A percentile compares a stretch with the other conserved stretches of the same genome.
Conservation (phyloP, 2,113 vertebrate genomes). For the Phrynosoma platyrhinos region DNA sequence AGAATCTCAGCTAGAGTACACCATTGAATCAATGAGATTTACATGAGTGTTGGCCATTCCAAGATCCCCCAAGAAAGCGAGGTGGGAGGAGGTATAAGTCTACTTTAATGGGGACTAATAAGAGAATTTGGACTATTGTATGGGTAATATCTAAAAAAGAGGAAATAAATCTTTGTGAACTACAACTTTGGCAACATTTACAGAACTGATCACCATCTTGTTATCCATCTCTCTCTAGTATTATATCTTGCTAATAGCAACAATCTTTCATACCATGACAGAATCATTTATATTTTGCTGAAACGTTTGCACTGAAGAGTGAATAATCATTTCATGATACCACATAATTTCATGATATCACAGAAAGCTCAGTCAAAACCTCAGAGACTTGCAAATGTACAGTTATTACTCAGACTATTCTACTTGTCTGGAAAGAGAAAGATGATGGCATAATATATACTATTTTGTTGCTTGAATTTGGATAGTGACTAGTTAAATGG, state of each 20-base stretch:
- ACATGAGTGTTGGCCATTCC: too few species aligned
- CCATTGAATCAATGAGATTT: too few species aligned
- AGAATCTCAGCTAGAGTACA: too few species aligned
- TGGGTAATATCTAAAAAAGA: neutral
- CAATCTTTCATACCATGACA: neutral
- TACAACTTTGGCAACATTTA: neutral
- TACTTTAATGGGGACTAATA: too few species aligned
- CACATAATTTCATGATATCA: neutral
- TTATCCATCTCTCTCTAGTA: neutral
- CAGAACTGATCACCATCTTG: neutral
- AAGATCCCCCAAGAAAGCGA: too few species aligned
- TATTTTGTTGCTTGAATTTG: conserved; percentile 19
- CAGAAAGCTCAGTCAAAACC: neutral
- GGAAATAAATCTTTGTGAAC: neutral
- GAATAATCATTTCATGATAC: neutral
- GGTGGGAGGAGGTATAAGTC: too few species aligned
- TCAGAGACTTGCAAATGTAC: neutral
- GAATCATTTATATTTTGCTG: neutral
- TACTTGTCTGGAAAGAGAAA: neutral
- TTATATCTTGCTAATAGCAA: neutral
- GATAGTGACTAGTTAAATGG: neutral
- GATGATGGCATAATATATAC: neutral
- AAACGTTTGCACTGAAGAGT: neutral
- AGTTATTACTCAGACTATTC: neutral
- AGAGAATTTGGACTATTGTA: neutral